Evolutionary conservation across 2,888 invertebrate genomes (phyloP).

Genomic region (Coecobrya sp.): DNA sequence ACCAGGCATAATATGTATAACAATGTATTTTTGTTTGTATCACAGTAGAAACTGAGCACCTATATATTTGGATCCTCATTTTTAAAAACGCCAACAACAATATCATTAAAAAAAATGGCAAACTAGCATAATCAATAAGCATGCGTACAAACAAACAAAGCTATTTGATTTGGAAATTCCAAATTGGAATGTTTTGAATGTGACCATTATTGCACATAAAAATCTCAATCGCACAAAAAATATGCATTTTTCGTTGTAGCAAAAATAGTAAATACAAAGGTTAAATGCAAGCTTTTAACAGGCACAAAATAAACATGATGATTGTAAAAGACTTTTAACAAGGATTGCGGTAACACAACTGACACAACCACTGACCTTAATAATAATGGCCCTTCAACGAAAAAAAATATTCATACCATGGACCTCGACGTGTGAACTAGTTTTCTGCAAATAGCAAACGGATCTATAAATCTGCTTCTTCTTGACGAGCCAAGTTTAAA

Average conservation of each 20-base stretch:
- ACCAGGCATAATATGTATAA: neutral
- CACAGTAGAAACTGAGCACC: conserved; percentile 50
- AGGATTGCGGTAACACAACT: no score
- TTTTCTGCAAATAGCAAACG: conserved; percentile 72
- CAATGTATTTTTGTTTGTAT: neutral
- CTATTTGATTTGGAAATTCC: neutral
- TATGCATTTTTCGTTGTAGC: no score
- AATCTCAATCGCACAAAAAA: no score
- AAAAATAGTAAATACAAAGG: no score
- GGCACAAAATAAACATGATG: no score
- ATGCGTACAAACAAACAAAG: neutral
- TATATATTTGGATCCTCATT: neutral
- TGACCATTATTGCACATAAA: no score
- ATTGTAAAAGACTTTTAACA: no score
- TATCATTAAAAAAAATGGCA: neutral
- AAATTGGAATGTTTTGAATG: neutral
- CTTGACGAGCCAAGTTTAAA: conserved; percentile 88
- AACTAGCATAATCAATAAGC: neutral
- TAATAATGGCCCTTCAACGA: no score
- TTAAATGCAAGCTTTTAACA: no score
- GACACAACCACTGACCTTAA: no score
- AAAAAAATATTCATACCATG: conserved; percentile 24
- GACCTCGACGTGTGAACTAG: conserved; percentile 60
- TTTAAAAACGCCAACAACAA: neutral
- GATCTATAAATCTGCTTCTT: conserved; percentile 80